Conservation (phyloP, 2,888 invertebrate species). For the Meiosimyza decipiens region DNA sequence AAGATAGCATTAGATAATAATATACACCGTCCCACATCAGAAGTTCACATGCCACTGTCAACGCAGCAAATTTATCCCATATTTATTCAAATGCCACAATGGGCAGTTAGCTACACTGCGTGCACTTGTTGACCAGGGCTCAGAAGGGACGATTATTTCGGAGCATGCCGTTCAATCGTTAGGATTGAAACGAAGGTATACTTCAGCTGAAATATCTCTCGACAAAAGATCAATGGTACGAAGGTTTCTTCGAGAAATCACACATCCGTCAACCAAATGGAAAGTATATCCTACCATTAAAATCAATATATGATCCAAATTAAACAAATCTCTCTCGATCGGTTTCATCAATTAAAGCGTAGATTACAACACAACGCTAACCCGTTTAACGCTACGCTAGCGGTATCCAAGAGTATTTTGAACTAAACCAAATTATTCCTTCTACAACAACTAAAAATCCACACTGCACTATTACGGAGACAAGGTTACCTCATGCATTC, state of each 20-base stretch:
- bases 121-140: constrained; percentile 16
- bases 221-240: too few relatives aligned
- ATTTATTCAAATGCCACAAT: not conserved
- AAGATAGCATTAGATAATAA: not conserved
- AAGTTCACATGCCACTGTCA: not conserved
- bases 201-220: constrained; percentile 15
- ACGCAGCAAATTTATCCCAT: not conserved
- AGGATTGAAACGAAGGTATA: not conserved
- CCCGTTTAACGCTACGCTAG: constrained; percentile 13
- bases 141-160: constrained; percentile 22
- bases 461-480: constrained; percentile 25
- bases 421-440: constrained; percentile 34
- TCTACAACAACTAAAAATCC: constrained; percentile 34
- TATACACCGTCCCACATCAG: not conserved
- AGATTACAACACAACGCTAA: constrained; percentile 6
- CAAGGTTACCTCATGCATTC: constrained; percentile 24
- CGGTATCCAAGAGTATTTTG: constrained; percentile 34
- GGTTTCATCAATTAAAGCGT: constrained; percentile 29
- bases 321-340: constrained; percentile 35
- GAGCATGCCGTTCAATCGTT: constrained; percentile 18
- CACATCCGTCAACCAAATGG: too few relatives aligned
- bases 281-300: too few relatives aligned
- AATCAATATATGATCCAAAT: too few relatives aligned
- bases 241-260: too few relatives aligned
- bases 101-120: not conserved